Conservation (phyloP, 1,140 invertebrate genomes). For the Micrasema minimum region DNA sequence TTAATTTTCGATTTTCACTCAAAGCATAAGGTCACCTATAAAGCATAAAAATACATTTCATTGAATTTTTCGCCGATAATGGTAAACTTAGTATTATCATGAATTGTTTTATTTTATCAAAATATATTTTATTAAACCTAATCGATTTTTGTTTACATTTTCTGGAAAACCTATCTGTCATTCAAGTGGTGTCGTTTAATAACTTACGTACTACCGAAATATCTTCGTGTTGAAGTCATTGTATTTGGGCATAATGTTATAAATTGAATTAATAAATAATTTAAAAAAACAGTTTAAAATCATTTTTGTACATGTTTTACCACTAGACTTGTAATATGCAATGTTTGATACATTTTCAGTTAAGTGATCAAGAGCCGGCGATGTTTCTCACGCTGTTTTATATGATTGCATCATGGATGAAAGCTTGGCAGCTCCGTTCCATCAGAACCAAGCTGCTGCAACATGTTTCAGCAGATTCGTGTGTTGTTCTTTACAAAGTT, state of each 20-base stretch:
- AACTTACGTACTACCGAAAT: no score
- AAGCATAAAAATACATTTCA: no score
- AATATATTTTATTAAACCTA: constrained; percentile 11
- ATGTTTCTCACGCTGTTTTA: constrained; percentile 51
- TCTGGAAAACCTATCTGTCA: constrained; percentile 8
- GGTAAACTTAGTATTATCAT: no score
- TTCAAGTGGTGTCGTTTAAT: no score
- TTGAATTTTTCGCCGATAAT: no score
- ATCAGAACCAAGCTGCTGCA: constrained; percentile 50
- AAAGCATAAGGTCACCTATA: no score
- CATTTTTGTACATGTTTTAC: background rate
- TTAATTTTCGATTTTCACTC: no score
- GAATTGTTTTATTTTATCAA: background rate
- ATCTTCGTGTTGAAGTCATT: no score
- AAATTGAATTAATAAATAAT: background rate
- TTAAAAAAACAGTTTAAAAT: background rate
- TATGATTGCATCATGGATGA: constrained; percentile 50
- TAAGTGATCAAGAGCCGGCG: constrained; percentile 2
- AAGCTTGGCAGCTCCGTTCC: constrained; percentile 49
- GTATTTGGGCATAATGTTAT: background rate
- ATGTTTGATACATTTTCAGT: constrained; percentile 15
- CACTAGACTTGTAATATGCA: background rate
- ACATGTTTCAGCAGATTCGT: constrained; percentile 48
- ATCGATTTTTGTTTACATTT: constrained; percentile 16
- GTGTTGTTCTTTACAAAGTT: constrained; percentile 50